Base-by-base conservation (phyloP, 1,140 invertebrate genomes). In the Copidosoma floridanum region DNA sequence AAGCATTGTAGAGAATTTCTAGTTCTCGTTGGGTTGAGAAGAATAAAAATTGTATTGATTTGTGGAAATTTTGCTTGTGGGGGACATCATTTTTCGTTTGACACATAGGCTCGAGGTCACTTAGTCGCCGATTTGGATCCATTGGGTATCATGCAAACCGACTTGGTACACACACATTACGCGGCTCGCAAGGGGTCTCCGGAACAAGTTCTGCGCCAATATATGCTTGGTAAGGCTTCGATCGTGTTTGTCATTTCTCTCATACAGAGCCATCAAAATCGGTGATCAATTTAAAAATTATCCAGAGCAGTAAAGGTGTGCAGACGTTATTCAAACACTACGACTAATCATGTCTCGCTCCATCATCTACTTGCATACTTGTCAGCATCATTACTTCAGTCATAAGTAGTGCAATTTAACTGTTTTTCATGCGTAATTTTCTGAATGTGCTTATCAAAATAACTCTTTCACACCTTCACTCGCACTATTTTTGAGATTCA, bases 81-180 rank as follows among this genome's bases (percentile, higher is more conserved):
- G 68, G 68, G 68, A 65, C 47, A 71, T 71, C 72, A 65, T 75
- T 73, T n/a, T n/a, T n/a, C n/a, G 68, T 66, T 76, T 78, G 65
- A 56, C 68, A 74, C 74, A 71, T 84, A 97, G 94, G 89, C 93
- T 77, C 89, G 94, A 80, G 96, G 96, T 78, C 96, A 98, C 85
- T 89, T 95, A 82, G 91, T 94, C 71, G 92, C 96, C 70, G 90
- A 94, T 80, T 81, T 97, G 83, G 95, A 98, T 85, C 96, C 96
- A 68, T 85, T 98, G 74, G 88, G 88, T 83, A 92, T 93, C 82
- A 89, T 82, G 80, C 82, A 83, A 80, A 82, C 81, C 73, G 84
- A 84, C 75, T 78, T 76, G 76, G 82, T 83, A 70, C 81, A 83
- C 65, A 80, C 78, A 63, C 82, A 82, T 75, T 83, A 82, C 72